These are phyloP conservation scores for Chromis chromis DNA, from an alignment of 2,797 vertebrate genomes.

Conservation along the genomic window DNA sequence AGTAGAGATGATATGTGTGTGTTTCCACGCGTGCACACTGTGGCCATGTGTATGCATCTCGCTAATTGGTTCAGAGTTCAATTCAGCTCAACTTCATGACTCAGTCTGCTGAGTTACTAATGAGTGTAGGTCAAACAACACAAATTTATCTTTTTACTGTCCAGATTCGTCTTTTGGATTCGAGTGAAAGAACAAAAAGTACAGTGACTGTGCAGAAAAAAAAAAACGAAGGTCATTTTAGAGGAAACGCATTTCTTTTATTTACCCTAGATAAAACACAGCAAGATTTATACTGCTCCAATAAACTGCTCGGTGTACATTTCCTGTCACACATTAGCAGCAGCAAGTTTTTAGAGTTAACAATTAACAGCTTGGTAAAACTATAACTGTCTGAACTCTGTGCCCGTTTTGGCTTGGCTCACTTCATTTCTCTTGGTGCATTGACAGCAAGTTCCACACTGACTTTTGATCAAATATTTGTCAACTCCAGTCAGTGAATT, in stretches of 20 bases:
- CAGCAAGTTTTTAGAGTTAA: conserved; percentile 41
- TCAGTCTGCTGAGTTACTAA: conserved; percentile 42
- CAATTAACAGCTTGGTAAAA: conserved; percentile 53
- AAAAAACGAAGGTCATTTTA: conserved; percentile 16
- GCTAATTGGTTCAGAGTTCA: conserved; percentile 70
- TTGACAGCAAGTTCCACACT: neutral
- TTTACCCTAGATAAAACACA: conserved; percentile 39
- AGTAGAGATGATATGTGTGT: conserved; percentile 3
- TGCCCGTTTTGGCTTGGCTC: neutral
- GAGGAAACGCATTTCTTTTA: conserved; percentile 9
- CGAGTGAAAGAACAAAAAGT: neutral
- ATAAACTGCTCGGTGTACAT: conserved; percentile 22
- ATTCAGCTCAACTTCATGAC: conserved; percentile 44
- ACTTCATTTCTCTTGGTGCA: neutral
- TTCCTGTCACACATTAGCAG: conserved; percentile 42
- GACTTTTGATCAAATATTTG: neutral
- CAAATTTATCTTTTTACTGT: neutral
- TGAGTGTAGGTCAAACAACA: conserved; percentile 30
- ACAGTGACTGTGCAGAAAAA: neutral
- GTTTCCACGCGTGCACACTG: neutral
- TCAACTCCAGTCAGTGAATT: neutral
- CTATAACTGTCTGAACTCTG: conserved; percentile 28
- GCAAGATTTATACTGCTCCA: conserved; percentile 11
- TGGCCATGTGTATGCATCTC: neutral
- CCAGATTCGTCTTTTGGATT: neutral